Percentiles rank a stretch among this genome's conserved stretches.
These are phyloP conservation scores for Choloepus hoffmanni DNA, from an alignment of 2,113 vertebrate species.

Conservation along the genomic window DNA sequence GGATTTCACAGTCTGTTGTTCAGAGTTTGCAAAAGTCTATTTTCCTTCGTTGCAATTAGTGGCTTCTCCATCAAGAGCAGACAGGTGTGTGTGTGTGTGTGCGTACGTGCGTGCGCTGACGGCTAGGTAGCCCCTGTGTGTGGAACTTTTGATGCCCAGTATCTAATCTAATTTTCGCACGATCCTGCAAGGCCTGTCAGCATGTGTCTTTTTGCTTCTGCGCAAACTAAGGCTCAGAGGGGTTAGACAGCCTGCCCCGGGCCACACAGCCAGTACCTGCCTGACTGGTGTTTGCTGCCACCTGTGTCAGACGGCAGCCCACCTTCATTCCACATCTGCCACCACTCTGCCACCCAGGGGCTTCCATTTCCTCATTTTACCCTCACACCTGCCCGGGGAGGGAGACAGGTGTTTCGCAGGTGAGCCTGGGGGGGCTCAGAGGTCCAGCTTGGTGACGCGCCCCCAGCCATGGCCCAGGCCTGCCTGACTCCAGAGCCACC, in stretches of 20 bases:
- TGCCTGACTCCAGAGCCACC: neutral
- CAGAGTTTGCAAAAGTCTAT: neutral
- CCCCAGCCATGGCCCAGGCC: neutral
- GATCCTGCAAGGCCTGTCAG: neutral
- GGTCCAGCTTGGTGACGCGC: neutral
- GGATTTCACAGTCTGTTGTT: conserved; percentile 53
- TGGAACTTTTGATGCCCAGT: neutral
- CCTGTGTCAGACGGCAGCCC: neutral
- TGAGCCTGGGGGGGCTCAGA: neutral
- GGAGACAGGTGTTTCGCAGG: neutral
- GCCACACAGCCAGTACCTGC: neutral
- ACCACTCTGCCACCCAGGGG: neutral
- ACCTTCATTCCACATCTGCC: neutral
- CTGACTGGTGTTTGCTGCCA: neutral
- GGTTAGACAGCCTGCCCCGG: neutral
- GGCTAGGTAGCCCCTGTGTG: neutral
- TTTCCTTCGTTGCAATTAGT: conserved; percentile 1
- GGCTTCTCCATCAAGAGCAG: neutral
- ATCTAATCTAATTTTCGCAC: neutral
- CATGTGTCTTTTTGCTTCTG: neutral
- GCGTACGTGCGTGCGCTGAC: no score
- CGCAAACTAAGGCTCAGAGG: neutral
- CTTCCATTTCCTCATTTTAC: neutral
- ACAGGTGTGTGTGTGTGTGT: neutral
- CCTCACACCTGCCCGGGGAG: neutral